These are phyloP conservation scores for Drymodes brunneopygia DNA, from an alignment of 2,113 vertebrate species.

Conservation along the genomic window DNA sequence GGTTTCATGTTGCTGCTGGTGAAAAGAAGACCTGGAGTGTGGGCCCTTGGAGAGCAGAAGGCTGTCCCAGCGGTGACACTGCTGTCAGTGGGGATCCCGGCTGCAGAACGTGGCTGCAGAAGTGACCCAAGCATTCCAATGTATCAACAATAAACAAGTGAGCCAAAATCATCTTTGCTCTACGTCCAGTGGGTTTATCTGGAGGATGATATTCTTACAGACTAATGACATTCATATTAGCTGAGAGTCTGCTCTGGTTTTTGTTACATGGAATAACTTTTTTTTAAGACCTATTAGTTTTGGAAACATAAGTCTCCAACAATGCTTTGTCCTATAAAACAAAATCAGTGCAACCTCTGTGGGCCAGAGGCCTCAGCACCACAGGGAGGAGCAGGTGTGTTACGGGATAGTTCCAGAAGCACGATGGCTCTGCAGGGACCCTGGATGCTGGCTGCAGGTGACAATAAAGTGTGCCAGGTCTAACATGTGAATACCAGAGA, in stretches of 20 bases:
- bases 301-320: not conserved
- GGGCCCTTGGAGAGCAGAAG: not conserved
- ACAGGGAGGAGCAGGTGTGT: not conserved
- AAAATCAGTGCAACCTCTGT: not conserved
- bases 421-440: not conserved
- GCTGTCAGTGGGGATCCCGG: rapidly evolving
- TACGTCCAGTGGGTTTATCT: not conserved
- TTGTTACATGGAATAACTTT: not conserved
- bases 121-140: not conserved
- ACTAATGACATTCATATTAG: not conserved
- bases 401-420: not conserved
- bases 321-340: not conserved
- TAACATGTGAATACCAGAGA: not conserved
- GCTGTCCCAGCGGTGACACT: rapidly evolving
- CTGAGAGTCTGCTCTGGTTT: not conserved
- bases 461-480: not conserved
- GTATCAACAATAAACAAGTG: not conserved
- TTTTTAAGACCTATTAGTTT: not conserved
- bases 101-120: rapidly evolving
- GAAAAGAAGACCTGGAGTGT: not conserved
- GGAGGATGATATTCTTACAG: not conserved
- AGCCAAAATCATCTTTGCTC: not conserved
- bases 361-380: not conserved
- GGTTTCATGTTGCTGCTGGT: not conserved
- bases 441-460: not conserved